phyloP scores from a whole-genome alignment of 2,888 invertebrate species.

The Aporophyla nigra region DNA sequence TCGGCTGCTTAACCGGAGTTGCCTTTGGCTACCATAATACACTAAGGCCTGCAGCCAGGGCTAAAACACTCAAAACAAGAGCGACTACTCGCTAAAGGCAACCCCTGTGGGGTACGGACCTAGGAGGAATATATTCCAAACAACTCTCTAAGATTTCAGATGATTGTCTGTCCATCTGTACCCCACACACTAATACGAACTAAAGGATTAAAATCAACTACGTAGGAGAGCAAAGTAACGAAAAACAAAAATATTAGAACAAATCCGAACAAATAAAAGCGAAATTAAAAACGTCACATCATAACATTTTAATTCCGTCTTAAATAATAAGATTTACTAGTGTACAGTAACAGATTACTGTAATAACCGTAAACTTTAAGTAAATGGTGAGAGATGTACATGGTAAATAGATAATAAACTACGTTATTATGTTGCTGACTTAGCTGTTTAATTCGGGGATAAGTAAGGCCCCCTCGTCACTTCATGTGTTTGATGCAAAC shows the following conservation, averaged over 20 bases:
- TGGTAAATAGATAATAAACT: slow-evolving; percentile 14
- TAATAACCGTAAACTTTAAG: slow-evolving; percentile 24
- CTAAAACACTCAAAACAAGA: no score
- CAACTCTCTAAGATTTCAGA: neutral
- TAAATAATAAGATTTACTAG: slow-evolving; percentile 47
- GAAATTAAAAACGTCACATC: slow-evolving; percentile 21
- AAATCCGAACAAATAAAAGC: slow-evolving; percentile 20
- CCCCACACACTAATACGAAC: neutral
- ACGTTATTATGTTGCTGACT: neutral
- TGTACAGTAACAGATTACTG: slow-evolving; percentile 45
- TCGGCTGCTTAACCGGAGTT: no score
- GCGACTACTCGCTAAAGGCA: no score
- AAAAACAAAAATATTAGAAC: slow-evolving; percentile 7
- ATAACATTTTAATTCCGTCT: slow-evolving; percentile 19
- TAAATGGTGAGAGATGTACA: slow-evolving; percentile 9
- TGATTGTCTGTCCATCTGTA: neutral
- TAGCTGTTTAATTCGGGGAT: slow-evolving; percentile 6
- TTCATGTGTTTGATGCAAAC: neutral
- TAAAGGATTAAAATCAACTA: slow-evolving; percentile 3
- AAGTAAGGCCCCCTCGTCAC: neutral
- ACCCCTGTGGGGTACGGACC: no score
- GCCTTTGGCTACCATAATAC: no score
- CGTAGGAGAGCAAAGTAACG: neutral
- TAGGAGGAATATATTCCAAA: no score
- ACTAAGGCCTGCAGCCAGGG: no score